Base-by-base conservation (phyloP, 2,797 vertebrate genomes). In the Phrynocephalus forsythii region DNA sequence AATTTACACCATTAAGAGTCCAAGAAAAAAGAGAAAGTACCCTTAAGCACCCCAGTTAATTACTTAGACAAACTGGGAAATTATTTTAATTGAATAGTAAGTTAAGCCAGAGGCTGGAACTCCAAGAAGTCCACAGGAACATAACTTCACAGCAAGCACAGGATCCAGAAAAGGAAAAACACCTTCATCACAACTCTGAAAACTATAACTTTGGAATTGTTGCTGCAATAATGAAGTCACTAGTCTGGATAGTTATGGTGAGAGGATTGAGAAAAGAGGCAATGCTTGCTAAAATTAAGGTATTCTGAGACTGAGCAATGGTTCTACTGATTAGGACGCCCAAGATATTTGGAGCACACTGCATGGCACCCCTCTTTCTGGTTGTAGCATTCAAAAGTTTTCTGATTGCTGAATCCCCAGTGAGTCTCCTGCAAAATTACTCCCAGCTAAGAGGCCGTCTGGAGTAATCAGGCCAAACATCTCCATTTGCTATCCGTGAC, bases 1-100 rank as follows among this genome's bases (percentile, higher is more conserved):
- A 2, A 73, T 90, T 81, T 90, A 76, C n/a, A 67, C 10, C 87
- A 16, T 44, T 20, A 83, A 85, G 20, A n/a, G 20, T 85, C 30
- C 87, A 86, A 24, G 1, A 73, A 22, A n/a, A 33, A 78, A 60
- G 77, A 1, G 6, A 81, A 76, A 90, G 89, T 22, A 87, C 0
- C 28, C 26, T 6, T 79, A 72, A 73, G 88, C 38, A 77, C 52
- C 69, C 6, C 24, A 68, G 56, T 11, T 63, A 0, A 86, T 86
- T 79, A 79, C 7, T 5, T 24, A 50, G 0, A 28, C 0, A 15
- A 5, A 30, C 60, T 3, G 20, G 33, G 5, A 82, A 71, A 16
- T n/a, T 0, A 52, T 1, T 2, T 5, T 77, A 3, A 30, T 9
- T 67, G 72, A 82, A 79, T 33, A 79, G 24, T 38, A 71, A 86